Base-by-base conservation (phyloP, 2,797 vertebrate genomes). In the Botia almorhae region DNA sequence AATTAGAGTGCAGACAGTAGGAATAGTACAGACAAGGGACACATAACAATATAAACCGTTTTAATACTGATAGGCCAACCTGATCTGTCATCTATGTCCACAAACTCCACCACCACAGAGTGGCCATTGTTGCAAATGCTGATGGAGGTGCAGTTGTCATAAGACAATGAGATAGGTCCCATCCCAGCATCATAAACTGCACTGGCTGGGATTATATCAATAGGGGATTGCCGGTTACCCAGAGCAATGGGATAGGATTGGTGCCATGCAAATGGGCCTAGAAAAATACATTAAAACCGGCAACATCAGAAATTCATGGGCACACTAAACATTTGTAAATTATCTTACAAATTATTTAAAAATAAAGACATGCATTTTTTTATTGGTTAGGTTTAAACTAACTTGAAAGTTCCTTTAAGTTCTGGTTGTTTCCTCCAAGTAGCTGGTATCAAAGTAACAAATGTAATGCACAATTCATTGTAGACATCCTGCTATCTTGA, bases 71-170 rank as follows among this genome's bases (percentile, higher is more conserved):
- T n/a, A 76, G 12, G 74, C 85, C 89, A 72, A 99, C 97, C 97
- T 82, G 96, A 94, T 88, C 95, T 93, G 85, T 97, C 95, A 78
- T 97, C 96, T 0, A 93, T 83, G 81, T 98, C 97, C 73, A 95
- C 95, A 83, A 98, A 98, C 87, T 97, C 95, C 85, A 99, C 97
- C 87, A 95, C 93, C 63, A 98, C 96, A 0, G 98, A 98, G 85
- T 97, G 95, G 14, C 98, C 98, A 0, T 96, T 99, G 91, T 99
- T 99, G 89, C 92, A 81, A 55, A 99, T 96, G 85, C 87, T 95
- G 82, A 96, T 88, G 58, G 97, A 99, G 1, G 92, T 93, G 69
- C 96, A 97, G 0, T 89, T 91, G 68, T 96, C 95, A 0, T 99
- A 99, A 86, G 92, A 94, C 63, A 97, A 48, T 4, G 90, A 56